These are phyloP conservation scores for Chelonia mydas DNA, from an alignment of 2,797 vertebrate species.

Conservation along the genomic window DNA sequence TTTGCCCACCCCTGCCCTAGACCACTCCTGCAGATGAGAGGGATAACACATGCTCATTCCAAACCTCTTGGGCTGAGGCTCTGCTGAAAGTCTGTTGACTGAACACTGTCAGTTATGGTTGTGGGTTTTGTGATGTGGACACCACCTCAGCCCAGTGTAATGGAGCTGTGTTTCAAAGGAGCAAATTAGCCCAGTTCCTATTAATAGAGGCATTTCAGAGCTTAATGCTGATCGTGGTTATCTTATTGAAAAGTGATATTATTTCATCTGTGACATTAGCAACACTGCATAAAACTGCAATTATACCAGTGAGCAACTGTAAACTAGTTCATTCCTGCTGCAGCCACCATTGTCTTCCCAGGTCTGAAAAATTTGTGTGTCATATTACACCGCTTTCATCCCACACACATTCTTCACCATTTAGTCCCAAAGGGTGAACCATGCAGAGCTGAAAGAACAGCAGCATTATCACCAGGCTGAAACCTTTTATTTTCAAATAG, in stretches of 20 bases:
- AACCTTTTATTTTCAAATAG: not conserved
- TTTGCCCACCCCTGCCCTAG: not conserved
- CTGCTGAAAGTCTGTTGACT: not conserved
- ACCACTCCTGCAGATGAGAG: not conserved
- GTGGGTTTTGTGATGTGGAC: not conserved
- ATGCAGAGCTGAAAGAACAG: not conserved
- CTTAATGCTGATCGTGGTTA: not conserved
- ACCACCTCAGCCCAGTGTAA: not conserved
- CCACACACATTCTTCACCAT: not conserved
- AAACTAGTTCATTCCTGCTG: not conserved
- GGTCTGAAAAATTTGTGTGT: not conserved
- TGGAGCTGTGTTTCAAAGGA: not conserved
- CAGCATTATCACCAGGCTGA: not conserved
- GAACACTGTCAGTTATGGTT: not conserved
- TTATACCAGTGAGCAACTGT: not conserved
- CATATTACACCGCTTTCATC: not conserved
- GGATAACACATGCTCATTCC: not conserved
- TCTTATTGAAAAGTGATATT: not conserved
- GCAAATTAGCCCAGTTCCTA: not conserved
- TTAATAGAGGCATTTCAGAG: not conserved
- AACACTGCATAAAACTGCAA: not conserved
- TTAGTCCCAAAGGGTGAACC: not conserved
- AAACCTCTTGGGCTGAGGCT: not conserved
- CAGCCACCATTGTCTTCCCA: not conserved
- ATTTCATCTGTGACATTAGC: conserved; percentile 2